phyloP scores from a whole-genome alignment of 2,113 vertebrate genomes.

The Mesembrinibis cayennensis region DNA sequence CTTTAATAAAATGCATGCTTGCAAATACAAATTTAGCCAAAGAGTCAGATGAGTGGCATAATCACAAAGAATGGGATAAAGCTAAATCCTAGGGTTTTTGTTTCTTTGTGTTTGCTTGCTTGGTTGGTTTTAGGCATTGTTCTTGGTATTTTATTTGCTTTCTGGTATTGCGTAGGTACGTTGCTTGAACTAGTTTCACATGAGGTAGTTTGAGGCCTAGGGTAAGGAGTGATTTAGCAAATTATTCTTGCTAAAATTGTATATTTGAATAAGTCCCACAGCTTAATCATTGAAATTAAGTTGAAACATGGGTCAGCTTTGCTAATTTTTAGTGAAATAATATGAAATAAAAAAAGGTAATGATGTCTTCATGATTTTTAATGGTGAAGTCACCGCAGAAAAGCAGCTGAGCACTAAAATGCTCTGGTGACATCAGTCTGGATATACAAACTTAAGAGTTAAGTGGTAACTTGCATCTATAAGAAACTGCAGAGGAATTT shows the following conservation, averaged over 20 bases:
- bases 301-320: conserved; percentile 23
- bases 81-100: background rate
- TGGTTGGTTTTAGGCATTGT: background rate
- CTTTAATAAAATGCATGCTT: background rate
- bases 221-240: background rate
- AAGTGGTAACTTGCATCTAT: background rate
- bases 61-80: background rate
- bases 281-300: conserved; percentile 37
- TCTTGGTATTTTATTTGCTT: background rate
- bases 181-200: background rate
- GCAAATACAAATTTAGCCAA: background rate
- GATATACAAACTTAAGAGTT: background rate
- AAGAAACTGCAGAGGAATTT: background rate
- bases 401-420: background rate
- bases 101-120: background rate
- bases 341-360: background rate
- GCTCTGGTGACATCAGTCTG: background rate
- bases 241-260: conserved; percentile 48
- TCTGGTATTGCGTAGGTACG: background rate
- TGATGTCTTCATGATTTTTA: conserved; percentile 10
- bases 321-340: background rate
- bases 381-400: background rate
- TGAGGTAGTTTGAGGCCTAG: background rate
- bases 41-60: background rate
- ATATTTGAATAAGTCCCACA: conserved; percentile 34